Conservation (phyloP, 23 tunicate species). For the Phallusia fumigata region DNA sequence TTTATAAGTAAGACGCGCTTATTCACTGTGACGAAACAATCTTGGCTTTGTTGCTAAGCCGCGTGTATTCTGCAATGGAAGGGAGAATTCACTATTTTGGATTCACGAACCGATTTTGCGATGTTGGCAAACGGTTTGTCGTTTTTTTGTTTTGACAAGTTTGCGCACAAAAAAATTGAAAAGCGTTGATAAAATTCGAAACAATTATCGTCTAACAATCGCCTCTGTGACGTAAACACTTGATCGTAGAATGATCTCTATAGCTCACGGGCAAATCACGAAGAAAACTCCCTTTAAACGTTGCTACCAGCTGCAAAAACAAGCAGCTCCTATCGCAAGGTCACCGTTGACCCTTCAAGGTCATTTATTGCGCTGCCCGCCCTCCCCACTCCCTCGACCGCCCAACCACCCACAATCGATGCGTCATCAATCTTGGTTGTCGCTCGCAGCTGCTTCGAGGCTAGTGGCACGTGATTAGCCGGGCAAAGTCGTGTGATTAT, state of each 20-base stretch:
- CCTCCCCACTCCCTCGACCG: not conserved
- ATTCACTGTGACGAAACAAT: not conserved
- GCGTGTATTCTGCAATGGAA: not conserved
- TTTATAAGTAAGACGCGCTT: not conserved
- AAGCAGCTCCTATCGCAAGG: not conserved
- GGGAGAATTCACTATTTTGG: no score
- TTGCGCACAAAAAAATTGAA: no score
- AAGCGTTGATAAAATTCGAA: no score
- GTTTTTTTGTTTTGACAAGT: no score
- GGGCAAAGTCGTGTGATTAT: not conserved
- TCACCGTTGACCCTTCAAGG: not conserved
- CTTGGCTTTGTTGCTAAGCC: not conserved
- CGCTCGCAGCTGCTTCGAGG: constrained; percentile 5
- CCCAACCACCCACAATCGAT: not conserved
- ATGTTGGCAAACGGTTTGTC: no score
- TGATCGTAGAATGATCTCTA: no score
- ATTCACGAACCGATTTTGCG: no score
- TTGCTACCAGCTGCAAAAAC: not conserved
- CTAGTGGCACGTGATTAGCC: constrained; percentile 2
- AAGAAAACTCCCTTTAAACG: not conserved
- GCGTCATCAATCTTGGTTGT: constrained; percentile 10
- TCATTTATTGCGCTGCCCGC: not conserved
- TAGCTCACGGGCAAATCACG: not conserved
- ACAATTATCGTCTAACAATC: no score
- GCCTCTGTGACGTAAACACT: no score